Evolutionary conservation across 2,888 invertebrate species (phyloP).

Genomic region (Leptura quadrifasciata): DNA sequence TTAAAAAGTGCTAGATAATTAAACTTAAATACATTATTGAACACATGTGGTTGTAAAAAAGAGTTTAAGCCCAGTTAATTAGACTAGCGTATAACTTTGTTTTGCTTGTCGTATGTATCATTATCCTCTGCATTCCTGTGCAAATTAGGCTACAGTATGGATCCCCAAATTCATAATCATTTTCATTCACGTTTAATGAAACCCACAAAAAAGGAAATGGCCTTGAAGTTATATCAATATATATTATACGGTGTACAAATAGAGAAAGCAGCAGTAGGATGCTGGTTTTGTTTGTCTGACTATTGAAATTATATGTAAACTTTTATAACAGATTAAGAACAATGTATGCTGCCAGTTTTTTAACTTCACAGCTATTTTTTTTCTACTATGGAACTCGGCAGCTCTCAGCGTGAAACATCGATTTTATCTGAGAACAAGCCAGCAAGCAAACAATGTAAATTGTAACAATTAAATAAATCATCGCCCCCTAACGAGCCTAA

Average conservation of each 20-base stretch:
- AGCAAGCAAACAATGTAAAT: neutral
- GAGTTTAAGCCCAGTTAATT: no score
- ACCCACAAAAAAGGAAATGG: neutral
- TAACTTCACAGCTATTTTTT: neutral
- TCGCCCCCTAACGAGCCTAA: conserved; percentile 29
- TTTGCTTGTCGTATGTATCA: no score
- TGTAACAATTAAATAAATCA: conserved; percentile 39
- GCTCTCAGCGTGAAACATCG: neutral
- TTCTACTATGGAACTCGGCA: neutral
- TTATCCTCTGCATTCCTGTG: no score
- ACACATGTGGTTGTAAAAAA: no score
- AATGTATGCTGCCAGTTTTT: neutral
- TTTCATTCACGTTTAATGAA: neutral
- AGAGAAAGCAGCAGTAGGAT: neutral
- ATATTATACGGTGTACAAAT: neutral
- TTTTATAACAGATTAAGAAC: neutral
- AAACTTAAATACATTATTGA: no score
- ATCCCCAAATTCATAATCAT: neutral
- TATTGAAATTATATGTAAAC: neutral
- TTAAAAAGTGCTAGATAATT: no score
- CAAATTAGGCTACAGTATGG: no score
- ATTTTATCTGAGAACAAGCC: neutral
- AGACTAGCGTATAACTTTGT: no score
- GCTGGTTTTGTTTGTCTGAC: neutral
- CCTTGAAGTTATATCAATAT: neutral